These are phyloP conservation scores for Vidua chalybeata DNA, from an alignment of 2,113 vertebrate species.

Conservation along the genomic window DNA sequence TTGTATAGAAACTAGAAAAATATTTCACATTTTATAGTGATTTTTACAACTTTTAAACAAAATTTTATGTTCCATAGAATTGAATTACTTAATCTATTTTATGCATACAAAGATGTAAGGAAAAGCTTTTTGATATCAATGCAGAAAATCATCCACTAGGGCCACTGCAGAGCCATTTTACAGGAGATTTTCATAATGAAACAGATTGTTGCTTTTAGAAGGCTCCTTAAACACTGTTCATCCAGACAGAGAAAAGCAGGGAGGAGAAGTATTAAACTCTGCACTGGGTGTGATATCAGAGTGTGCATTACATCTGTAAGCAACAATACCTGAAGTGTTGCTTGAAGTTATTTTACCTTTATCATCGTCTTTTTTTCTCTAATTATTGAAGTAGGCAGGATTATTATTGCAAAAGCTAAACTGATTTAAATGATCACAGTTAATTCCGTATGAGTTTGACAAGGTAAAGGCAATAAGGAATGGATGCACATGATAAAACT, in stretches of 20 bases:
- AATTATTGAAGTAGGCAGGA: neutral
- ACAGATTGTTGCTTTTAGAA: neutral
- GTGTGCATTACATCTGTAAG: neutral
- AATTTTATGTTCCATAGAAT: neutral
- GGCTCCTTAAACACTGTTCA: neutral
- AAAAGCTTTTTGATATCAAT: neutral
- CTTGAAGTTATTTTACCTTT: neutral
- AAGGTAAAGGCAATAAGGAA: neutral
- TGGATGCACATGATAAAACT: constrained; percentile 17
- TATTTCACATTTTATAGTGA: neutral
- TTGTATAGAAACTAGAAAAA: neutral
- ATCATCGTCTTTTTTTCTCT: neutral
- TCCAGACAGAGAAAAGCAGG: neutral
- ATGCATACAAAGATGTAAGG: neutral
- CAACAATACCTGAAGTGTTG: neutral
- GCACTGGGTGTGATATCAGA: neutral
- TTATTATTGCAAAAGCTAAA: neutral
- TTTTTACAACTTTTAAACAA: neutral
- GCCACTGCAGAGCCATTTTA: neutral
- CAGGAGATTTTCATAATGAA: neutral
- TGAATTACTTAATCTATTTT: neutral
- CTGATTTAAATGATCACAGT: neutral
- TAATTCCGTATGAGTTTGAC: neutral
- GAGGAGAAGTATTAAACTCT: neutral
- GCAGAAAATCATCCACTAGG: neutral